These are phyloP conservation scores for Imbricaverruca yamaguchii DNA, from an alignment of 2,888 invertebrate genomes.

Conservation along the genomic window DNA sequence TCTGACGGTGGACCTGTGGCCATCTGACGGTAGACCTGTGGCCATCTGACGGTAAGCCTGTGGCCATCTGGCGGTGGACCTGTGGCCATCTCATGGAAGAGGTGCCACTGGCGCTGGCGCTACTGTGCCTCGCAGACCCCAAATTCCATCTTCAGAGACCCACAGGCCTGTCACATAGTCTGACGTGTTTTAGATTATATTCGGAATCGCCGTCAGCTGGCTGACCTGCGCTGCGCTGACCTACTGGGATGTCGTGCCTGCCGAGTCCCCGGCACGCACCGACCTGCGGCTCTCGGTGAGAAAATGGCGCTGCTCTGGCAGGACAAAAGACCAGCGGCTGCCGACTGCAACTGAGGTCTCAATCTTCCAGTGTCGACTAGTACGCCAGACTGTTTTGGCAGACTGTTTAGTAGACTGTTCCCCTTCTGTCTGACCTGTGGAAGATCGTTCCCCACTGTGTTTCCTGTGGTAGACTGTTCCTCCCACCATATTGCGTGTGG, in stretches of 20 bases:
- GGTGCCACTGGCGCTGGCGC: not conserved
- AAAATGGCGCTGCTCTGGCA: too few species aligned
- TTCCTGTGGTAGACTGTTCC: too few species aligned
- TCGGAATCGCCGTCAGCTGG: constrained; percentile 72
- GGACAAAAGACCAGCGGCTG: constrained; percentile 49
- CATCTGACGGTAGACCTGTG: too few species aligned
- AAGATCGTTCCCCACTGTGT: not conserved
- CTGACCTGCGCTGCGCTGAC: constrained; percentile 63
- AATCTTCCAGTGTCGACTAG: constrained; percentile 49
- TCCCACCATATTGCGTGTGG: too few species aligned
- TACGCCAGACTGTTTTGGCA: constrained; percentile 61
- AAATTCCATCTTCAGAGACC: too few species aligned
- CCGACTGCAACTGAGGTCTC: constrained; percentile 38
- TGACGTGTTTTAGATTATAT: constrained; percentile 51
- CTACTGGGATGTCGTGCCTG: constrained; percentile 52
- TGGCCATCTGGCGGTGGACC: too few species aligned
- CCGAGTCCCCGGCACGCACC: constrained; percentile 61
- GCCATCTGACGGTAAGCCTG: too few species aligned
- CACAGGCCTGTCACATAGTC: too few species aligned
- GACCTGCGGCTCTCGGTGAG: constrained; percentile 45
- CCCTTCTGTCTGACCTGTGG: not conserved
- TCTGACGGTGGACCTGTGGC: too few species aligned
- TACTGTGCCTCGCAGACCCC: not conserved
- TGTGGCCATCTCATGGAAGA: too few species aligned
- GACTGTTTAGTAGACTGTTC: constrained; percentile 64